These are phyloP conservation scores for Suncus etruscus DNA, from an alignment of 2,113 vertebrate species.

Conservation along the genomic window DNA sequence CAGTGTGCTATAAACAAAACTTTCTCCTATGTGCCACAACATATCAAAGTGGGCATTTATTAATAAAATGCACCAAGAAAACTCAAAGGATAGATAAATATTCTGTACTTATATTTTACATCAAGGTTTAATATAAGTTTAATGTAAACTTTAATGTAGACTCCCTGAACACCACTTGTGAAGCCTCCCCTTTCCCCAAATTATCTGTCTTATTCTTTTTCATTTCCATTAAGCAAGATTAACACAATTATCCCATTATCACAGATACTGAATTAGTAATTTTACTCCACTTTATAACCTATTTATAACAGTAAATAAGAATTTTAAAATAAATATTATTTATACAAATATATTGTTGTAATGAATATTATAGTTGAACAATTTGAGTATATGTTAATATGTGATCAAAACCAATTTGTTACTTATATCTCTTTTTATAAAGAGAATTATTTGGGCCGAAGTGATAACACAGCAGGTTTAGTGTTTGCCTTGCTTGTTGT, in stretches of 20 bases:
- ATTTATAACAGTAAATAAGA: neutral
- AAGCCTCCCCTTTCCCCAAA: no score
- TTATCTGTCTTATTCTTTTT: neutral
- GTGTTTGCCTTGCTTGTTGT: no score
- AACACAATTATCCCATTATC: neutral
- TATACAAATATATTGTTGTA: no score
- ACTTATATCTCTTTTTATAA: no score
- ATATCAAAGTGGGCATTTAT: neutral
- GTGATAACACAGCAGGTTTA: no score
- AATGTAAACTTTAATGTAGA: neutral
- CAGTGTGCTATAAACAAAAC: neutral
- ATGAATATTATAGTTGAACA: no score
- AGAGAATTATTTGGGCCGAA: no score
- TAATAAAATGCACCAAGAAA: neutral
- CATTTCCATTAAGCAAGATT: neutral
- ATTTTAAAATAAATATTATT: no score
- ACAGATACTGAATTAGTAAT: neutral
- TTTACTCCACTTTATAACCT: neutral
- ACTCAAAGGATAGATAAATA: neutral
- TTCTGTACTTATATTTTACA: neutral
- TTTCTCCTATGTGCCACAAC: neutral
- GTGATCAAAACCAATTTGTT: no score
- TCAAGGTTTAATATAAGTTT: slow-evolving; percentile 17
- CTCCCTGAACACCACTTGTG: no score
- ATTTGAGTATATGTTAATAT: no score